A percentile compares a stretch with the other conserved stretches of the same genome.
Conservation (phyloP, 23 tunicate genomes). For the Styela clava region DNA sequence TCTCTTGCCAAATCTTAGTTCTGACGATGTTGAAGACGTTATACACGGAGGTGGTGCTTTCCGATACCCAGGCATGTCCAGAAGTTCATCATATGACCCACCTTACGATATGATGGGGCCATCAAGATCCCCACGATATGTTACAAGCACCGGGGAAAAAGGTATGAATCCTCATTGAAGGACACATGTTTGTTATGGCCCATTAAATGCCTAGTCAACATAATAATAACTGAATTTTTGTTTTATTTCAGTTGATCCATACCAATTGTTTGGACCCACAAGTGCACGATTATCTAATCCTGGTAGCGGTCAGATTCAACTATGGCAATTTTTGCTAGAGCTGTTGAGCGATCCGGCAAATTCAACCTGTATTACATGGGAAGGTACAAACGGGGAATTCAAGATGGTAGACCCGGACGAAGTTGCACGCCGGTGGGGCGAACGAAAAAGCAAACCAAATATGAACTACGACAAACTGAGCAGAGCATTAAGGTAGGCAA, state of each 20-base stretch:
- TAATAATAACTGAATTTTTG: no score
- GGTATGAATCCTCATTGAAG: no score
- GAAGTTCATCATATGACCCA: slow-evolving; percentile 24
- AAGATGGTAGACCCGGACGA: slow-evolving; percentile 99
- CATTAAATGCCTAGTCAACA: no score
- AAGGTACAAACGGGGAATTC: slow-evolving; percentile 96
- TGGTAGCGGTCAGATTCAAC: slow-evolving; percentile 99
- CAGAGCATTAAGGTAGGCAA: slow-evolving; percentile 85
- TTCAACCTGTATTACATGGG: slow-evolving; percentile 90
- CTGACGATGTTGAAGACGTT: slow-evolving; percentile 85
- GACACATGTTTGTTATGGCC: no score
- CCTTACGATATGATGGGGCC: slow-evolving; percentile 3
- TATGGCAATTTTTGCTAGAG: slow-evolving; percentile 98
- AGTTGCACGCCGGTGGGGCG: slow-evolving; percentile 98
- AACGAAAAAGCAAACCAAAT: slow-evolving; percentile 97
- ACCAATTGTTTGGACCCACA: slow-evolving; percentile 89
- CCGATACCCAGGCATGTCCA: slow-evolving; percentile 49
- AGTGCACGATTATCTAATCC: slow-evolving; percentile 88
- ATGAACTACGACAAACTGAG: slow-evolving; percentile 99
- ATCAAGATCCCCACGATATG: slow-evolving; percentile 23
- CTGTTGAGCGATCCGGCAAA: slow-evolving; percentile 91
- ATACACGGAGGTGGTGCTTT: slow-evolving; percentile 61
- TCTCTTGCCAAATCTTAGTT: slow-evolving; percentile 73
- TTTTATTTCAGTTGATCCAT: slow-evolving; percentile 49
- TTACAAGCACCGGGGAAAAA: background rate